Base-by-base conservation (phyloP, 2,797 vertebrate genomes). In the Chaetophractus vellerosus region DNA sequence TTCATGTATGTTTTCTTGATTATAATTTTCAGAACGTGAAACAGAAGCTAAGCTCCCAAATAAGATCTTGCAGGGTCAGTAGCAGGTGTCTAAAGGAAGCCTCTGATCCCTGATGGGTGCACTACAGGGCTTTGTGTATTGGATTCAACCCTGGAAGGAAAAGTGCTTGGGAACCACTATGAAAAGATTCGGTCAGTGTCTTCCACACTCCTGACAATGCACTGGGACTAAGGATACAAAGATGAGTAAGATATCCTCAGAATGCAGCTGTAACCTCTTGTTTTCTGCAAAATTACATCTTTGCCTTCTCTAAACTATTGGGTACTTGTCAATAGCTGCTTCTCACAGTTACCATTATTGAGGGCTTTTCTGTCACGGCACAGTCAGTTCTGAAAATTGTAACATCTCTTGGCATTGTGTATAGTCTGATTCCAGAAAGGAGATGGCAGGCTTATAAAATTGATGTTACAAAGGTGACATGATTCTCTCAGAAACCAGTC, bases 401-500 rank as follows among this genome's bases (percentile, higher is more conserved):
- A 84, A 66, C 48, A 72, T 48, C 64, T 69, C 16, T 72, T n/a
- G 38, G 68, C 26, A 36, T 41, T 74, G 55, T 57, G 52, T 41
- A 57, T 9, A 23, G 11, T 71, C 33, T 72, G 4, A 6, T 50
- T 52, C 28, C 45, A 11, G 45, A 59, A 21, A 36, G 38, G n/a
- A n/a, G 55, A 33, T 26, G 55, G 68, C 26, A 36, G 33, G 18
- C 24, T 95, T 82, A 52, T n/a, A 93, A 90, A 92, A 41, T 23
- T 61, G 36, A 36, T 71, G 66, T 71, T 87, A 14, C 0, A 16
- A 38, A 85, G 57, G 8, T 71, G 52, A 74, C 57, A 33, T 88
- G 28, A 66, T 93, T 52, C n/a, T 75, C 71, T 81, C 23, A n/a
- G 59, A 91, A 96, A 59, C 41, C 15, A 69, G 2, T 31, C 59